Evolutionary conservation across 1,140 invertebrate species (phyloP).

Genomic region (Rhopalosiphum padi): DNA sequence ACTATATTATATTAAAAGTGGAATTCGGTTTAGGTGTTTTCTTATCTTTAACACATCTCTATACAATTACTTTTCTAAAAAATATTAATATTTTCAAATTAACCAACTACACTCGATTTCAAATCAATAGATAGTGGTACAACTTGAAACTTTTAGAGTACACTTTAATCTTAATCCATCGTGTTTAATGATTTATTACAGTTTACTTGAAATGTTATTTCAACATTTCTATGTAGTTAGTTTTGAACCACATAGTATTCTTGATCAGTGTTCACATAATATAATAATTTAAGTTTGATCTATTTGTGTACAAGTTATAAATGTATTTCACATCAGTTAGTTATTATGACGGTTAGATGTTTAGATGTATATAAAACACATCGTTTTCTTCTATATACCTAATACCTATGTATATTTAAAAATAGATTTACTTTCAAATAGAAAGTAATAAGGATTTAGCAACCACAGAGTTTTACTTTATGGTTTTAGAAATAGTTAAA

Average conservation of each 20-base stretch:
- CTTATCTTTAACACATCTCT: background rate
- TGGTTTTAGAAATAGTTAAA: background rate
- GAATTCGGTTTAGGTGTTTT: background rate
- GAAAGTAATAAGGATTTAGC: background rate
- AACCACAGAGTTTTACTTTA: background rate
- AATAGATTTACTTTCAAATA: background rate
- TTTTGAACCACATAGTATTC: background rate
- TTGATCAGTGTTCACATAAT: background rate
- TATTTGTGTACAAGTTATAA: background rate
- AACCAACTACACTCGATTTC: background rate
- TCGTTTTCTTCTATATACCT: background rate
- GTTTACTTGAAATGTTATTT: background rate
- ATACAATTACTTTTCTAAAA: background rate
- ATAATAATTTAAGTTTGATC: background rate
- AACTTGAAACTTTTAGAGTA: background rate
- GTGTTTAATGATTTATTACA: background rate
- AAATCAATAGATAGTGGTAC: background rate
- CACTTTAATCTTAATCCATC: background rate
- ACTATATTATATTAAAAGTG: background rate
- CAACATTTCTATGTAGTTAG: too few relatives aligned
- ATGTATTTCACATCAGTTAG: background rate
- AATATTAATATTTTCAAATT: background rate
- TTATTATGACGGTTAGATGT: background rate
- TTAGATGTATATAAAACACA: too few relatives aligned
- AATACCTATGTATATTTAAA: background rate